These are phyloP conservation scores for Fregata magnificens DNA, from an alignment of 2,113 vertebrate genomes.

Conservation along the genomic window DNA sequence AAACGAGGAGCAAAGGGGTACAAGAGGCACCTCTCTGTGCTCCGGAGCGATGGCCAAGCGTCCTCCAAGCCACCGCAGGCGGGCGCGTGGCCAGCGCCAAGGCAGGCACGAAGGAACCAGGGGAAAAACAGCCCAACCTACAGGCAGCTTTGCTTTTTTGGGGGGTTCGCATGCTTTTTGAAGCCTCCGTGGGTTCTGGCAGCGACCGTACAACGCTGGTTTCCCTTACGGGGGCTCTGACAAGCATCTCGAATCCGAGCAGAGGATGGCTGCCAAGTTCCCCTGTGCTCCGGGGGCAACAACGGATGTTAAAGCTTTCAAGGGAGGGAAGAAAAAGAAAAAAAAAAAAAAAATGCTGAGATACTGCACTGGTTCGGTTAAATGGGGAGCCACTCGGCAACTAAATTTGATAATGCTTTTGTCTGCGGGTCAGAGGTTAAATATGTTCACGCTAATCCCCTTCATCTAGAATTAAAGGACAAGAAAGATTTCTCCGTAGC, in stretches of 20 bases:
- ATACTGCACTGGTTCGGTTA: slow-evolving; percentile 58
- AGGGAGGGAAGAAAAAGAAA: background rate
- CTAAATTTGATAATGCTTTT: slow-evolving; percentile 90
- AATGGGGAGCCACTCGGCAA: slow-evolving; percentile 84
- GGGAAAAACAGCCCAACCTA: background rate
- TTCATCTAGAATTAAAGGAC: slow-evolving; percentile 90
- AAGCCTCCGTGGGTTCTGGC: background rate
- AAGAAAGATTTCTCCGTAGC: slow-evolving; percentile 79
- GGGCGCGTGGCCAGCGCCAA: fast-evolving
- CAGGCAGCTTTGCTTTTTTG: background rate
- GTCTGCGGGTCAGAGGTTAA: slow-evolving; percentile 90
- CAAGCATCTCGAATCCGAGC: background rate
- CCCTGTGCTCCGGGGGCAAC: background rate
- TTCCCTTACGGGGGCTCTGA: background rate
- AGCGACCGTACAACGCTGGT: fast-evolving
- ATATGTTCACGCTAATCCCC: slow-evolving; percentile 90
- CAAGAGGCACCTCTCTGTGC: background rate
- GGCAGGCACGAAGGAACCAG: background rate
- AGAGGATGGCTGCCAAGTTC: background rate
- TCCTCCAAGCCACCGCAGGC: background rate
- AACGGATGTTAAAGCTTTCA: background rate
- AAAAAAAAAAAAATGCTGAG: background rate
- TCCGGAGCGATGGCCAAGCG: background rate
- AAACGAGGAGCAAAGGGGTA: background rate
- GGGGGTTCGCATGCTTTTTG: background rate